A percentile compares a stretch with the other conserved stretches of the same genome.
Conservation (phyloP, 2,888 invertebrate genomes). For the Pristionchus japonicus region DNA sequence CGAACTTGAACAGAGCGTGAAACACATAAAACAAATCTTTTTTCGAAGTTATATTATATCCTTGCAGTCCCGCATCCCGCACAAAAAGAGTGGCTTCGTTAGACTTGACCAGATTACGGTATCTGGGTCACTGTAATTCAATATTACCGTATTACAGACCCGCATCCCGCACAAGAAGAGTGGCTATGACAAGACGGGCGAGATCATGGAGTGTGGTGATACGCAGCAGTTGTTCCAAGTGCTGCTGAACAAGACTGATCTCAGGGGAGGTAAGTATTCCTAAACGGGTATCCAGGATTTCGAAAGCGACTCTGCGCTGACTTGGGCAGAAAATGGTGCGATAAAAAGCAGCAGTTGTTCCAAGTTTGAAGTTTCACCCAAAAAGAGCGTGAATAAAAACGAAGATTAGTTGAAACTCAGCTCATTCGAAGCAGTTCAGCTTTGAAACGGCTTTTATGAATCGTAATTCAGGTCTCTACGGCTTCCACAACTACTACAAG, state of each 20-base stretch:
- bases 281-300: no score
- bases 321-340: no score
- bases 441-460: not conserved
- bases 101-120: not conserved
- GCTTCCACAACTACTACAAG: conserved; percentile 79
- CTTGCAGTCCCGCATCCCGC: no score
- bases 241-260: conserved; percentile 52
- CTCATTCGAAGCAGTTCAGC: not conserved
- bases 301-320: no score
- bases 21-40: not conserved
- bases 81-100: no score
- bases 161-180: conserved; percentile 58
- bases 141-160: no score
- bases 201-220: conserved; percentile 59
- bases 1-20: not conserved
- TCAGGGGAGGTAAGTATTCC: conserved; percentile 19
- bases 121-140: not conserved
- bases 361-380: not conserved
- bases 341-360: no score
- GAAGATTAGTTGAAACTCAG: not conserved
- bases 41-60: no score
- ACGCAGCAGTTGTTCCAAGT: conserved; percentile 57
- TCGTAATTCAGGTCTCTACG: conserved; percentile 75
- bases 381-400: not conserved
- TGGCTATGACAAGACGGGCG: conserved; percentile 59